Percentiles rank a stretch among this genome's conserved stretches.
Conservation (phyloP, 2,113 vertebrate species). For the Pachycephala philippinensis region DNA sequence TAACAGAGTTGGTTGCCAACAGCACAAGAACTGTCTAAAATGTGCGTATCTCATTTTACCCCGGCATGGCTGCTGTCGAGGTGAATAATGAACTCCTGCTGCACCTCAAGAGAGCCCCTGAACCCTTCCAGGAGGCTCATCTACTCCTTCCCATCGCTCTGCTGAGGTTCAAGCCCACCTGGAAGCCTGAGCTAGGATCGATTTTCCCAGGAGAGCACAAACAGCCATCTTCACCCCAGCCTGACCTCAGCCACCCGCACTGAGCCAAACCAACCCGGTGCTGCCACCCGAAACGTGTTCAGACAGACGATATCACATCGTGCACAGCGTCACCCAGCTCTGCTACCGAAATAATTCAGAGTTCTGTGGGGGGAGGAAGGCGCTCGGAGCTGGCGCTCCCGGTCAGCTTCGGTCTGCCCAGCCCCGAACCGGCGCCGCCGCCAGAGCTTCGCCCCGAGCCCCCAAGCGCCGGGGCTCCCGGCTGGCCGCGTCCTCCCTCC, state of each 20-base stretch:
- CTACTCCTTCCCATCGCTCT: neutral
- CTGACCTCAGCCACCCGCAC: neutral
- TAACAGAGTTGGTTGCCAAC: neutral
- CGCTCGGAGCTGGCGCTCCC: neutral
- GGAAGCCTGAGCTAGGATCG: rapidly evolving
- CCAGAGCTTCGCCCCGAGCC: neutral
- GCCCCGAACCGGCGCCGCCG: neutral
- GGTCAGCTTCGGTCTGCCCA: rapidly evolving
- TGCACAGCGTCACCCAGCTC: neutral
- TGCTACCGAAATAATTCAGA: neutral
- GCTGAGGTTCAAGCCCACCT: neutral
- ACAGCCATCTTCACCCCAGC: neutral
- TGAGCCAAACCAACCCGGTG: neutral
- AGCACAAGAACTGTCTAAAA: neutral
- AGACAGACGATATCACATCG: rapidly evolving
- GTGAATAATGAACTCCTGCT: neutral
- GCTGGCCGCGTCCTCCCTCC: neutral
- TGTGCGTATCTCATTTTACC: rapidly evolving
- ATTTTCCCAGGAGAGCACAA: neutral
- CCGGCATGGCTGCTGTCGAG: neutral
- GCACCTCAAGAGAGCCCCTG: neutral
- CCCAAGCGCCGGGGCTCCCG: neutral
- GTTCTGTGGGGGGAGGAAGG: neutral
- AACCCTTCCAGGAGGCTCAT: neutral
- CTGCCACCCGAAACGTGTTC: neutral